Percentiles rank a stretch among this genome's conserved stretches.
Evolutionary conservation across 2,888 invertebrate species (phyloP).

Genomic region (Caenorhabditis sp.): DNA sequence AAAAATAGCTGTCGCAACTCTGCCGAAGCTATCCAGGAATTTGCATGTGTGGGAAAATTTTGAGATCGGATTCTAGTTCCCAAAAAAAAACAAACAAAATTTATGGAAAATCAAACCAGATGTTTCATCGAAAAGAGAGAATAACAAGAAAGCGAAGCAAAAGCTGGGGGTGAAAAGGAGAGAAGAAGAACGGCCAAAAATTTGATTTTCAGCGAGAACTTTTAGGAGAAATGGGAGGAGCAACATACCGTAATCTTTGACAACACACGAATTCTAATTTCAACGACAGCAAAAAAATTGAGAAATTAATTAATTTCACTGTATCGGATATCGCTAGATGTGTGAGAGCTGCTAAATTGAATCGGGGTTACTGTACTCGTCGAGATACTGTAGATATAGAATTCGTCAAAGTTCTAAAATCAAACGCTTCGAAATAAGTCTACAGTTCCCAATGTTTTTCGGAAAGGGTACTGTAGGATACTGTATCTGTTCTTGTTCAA

Average conservation of each 20-base stretch:
- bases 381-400: too few relatives aligned
- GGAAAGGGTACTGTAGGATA: too few relatives aligned
- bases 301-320: not conserved
- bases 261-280: not conserved
- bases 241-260: not conserved
- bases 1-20: too few relatives aligned
- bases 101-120: not conserved
- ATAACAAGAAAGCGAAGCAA: not conserved
- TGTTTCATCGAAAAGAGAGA: not conserved
- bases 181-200: not conserved
- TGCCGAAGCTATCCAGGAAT: too few relatives aligned
- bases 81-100: too few relatives aligned
- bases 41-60: not conserved
- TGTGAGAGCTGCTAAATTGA: not conserved
- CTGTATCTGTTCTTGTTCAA: too few relatives aligned
- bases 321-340: too few relatives aligned
- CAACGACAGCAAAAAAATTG: slow-evolving; percentile 5
- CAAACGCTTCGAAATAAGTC: too few relatives aligned
- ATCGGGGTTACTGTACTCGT: too few relatives aligned
- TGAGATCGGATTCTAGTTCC: too few relatives aligned
- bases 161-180: not conserved
- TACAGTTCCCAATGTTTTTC: too few relatives aligned
- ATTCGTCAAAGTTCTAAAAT: too few relatives aligned
- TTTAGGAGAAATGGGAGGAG: not conserved
- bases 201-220: slow-evolving; percentile 6